These are phyloP conservation scores for Gymnothorax javanicus DNA, from an alignment of 2,797 vertebrate species.

Conservation along the genomic window DNA sequence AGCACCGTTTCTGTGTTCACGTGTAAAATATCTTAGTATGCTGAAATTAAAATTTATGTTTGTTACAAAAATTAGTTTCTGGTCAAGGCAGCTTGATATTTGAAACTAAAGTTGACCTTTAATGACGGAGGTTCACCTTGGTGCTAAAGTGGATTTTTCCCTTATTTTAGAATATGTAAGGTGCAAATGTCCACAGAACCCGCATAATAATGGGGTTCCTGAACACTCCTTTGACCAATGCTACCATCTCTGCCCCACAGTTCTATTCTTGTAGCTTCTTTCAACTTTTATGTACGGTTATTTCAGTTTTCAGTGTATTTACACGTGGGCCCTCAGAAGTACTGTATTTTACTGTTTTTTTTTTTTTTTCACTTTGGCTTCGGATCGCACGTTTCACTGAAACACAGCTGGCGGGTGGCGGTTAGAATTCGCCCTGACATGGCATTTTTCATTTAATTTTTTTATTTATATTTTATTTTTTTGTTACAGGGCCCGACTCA, in stretches of 20 bases:
- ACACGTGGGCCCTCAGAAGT: not conserved
- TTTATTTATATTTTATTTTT: not conserved
- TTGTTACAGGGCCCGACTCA: not conserved
- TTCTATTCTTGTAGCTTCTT: not conserved
- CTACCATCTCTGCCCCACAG: not conserved
- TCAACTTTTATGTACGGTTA: too few species aligned
- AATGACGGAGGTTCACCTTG: not conserved
- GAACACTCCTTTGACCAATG: not conserved
- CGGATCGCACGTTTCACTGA: not conserved
- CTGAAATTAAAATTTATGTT: not conserved
- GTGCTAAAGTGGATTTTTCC: not conserved
- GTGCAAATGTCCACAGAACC: not conserved
- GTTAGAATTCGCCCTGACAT: not conserved
- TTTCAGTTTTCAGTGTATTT: not conserved
- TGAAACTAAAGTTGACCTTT: not conserved
- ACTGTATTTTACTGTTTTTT: not conserved
- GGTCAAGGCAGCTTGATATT: not conserved
- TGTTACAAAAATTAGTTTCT: not conserved
- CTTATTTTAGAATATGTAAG: not conserved
- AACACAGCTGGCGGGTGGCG: not conserved
- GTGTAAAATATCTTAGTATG: not conserved
- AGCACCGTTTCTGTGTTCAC: not conserved
- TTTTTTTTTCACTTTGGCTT: not conserved
- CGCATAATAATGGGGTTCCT: not conserved
- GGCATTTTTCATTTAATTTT: not conserved